Percentiles rank a stretch among this genome's conserved stretches.
These are phyloP conservation scores for Amphipyra tragopoginis DNA, from an alignment of 2,888 invertebrate genomes.

Conservation along the genomic window DNA sequence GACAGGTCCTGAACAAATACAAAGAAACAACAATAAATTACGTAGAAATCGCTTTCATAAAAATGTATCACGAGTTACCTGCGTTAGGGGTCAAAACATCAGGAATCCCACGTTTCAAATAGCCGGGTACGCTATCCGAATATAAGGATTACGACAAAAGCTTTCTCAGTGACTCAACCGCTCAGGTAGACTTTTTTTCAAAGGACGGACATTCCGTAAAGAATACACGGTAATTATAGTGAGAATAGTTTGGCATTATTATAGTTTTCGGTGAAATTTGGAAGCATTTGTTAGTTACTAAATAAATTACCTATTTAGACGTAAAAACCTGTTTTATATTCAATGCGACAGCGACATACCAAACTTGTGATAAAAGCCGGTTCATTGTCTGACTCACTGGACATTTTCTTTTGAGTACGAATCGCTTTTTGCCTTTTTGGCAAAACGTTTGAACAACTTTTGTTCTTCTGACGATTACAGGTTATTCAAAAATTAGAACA, in stretches of 20 bases:
- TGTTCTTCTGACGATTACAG: not conserved
- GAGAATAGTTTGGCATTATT: slow-evolving; percentile 43
- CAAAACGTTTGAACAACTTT: not conserved
- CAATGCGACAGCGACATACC: slow-evolving; percentile 36
- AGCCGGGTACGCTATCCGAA: slow-evolving; percentile 54
- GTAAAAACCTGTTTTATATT: slow-evolving; percentile 48
- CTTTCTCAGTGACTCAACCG: slow-evolving; percentile 69
- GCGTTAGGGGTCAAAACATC: slow-evolving; percentile 55
- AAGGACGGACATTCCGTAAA: slow-evolving; percentile 47
- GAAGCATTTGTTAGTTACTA: slow-evolving; percentile 13
- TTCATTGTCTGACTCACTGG: slow-evolving; percentile 43
- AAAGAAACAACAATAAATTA: slow-evolving; percentile 50
- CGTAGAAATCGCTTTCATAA: slow-evolving; percentile 43
- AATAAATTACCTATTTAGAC: slow-evolving; percentile 45
- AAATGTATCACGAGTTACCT: slow-evolving; percentile 56
- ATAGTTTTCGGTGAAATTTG: slow-evolving; percentile 47
- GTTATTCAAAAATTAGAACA: not conserved
- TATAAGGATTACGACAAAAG: slow-evolving; percentile 71
- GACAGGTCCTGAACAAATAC: slow-evolving; percentile 49
- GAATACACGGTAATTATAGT: slow-evolving; percentile 53
- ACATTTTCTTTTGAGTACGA: slow-evolving; percentile 32
- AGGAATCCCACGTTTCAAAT: slow-evolving; percentile 56
- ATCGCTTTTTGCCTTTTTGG: slow-evolving; percentile 10
- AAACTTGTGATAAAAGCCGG: slow-evolving; percentile 49
- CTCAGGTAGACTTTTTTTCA: slow-evolving; percentile 71